Evolutionary conservation across 2,888 invertebrate species (phyloP).

Genomic region (Tolmerus cingulatus): DNA sequence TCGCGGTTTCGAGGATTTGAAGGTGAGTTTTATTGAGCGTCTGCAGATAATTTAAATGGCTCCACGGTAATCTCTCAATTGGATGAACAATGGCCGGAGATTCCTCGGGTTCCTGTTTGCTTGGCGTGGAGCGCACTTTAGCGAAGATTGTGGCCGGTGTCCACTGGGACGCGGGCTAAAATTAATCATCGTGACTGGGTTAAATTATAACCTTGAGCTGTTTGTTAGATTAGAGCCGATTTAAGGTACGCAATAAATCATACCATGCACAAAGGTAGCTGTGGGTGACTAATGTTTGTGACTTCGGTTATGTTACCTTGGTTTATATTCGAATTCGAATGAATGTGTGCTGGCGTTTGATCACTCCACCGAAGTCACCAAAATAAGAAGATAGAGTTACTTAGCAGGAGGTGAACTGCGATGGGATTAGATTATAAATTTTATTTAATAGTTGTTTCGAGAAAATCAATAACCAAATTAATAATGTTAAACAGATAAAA

Average conservation of each 20-base stretch:
- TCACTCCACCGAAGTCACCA: background rate
- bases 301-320: background rate
- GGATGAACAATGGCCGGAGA: conserved; percentile 34
- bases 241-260: conserved; percentile 30
- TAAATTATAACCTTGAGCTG: conserved; percentile 38
- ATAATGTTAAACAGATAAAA: background rate
- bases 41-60: conserved; percentile 44
- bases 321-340: background rate
- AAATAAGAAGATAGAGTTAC: background rate
- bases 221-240: conserved; percentile 35
- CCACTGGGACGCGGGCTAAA: background rate
- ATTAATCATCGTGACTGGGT: conserved; percentile 36
- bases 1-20: conserved; percentile 23
- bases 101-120: conserved; percentile 12
- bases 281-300: conserved; percentile 29
- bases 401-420: background rate
- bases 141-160: background rate
- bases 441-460: background rate
- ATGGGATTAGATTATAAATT: background rate
- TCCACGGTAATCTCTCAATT: conserved; percentile 41
- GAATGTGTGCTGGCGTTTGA: background rate
- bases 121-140: background rate
- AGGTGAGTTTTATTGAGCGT: conserved; percentile 40
- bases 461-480: background rate
- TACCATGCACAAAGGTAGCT: conserved; percentile 9